These are phyloP conservation scores for Ceraclea dissimilis DNA, from an alignment of 2,888 invertebrate genomes.

Conservation along the genomic window DNA sequence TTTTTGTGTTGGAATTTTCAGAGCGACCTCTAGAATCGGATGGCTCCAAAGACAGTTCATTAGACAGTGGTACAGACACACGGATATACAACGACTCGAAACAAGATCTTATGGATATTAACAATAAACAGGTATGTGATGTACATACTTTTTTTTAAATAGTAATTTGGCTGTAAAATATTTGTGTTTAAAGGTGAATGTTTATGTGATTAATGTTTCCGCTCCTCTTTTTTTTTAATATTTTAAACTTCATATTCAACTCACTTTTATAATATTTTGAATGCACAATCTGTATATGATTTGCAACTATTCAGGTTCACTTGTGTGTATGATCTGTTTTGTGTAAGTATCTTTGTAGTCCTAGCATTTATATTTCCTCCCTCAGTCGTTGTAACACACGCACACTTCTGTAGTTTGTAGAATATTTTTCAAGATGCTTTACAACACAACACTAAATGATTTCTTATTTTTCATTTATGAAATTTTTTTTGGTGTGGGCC, in stretches of 20 bases:
- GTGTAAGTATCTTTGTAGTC: too few species aligned
- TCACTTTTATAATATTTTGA: not conserved
- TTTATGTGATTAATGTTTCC: not conserved
- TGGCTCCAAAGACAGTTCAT: conserved; percentile 72
- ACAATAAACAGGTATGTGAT: conserved; percentile 45
- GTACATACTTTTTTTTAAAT: not conserved
- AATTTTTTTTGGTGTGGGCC: too few species aligned
- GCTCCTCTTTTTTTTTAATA: not conserved
- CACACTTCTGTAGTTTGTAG: too few species aligned
- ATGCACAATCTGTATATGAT: too few species aligned
- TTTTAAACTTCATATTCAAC: too few species aligned
- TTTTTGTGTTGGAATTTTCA: conserved; percentile 32
- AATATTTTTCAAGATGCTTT: too few species aligned
- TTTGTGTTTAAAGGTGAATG: not conserved
- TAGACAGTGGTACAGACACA: conserved; percentile 72
- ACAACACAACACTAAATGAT: too few species aligned
- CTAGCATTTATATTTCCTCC: too few species aligned
- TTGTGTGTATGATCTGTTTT: too few species aligned
- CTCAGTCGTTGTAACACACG: too few species aligned
- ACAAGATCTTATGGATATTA: conserved; percentile 39
- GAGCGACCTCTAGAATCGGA: conserved; percentile 61
- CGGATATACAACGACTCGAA: conserved; percentile 50
- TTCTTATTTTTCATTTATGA: too few species aligned
- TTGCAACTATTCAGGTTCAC: too few species aligned
- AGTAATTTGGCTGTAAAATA: not conserved